Evolutionary conservation across 2,113 vertebrate species (phyloP).

Genomic region (Hylia prasina): DNA sequence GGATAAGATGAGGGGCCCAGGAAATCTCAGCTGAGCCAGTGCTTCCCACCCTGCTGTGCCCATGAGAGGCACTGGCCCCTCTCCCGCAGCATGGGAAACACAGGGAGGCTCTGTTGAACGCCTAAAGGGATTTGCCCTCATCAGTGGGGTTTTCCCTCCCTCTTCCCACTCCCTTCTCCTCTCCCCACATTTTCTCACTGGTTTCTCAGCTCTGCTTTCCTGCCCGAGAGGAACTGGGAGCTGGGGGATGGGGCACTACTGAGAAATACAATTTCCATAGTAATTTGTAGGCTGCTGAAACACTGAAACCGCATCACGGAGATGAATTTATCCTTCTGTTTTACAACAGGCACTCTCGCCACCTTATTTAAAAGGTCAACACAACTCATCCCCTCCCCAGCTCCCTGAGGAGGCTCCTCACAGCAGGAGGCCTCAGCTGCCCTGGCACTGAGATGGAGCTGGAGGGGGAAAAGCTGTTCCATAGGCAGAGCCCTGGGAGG

Average conservation of each 20-base stretch:
- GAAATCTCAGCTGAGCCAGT: background rate
- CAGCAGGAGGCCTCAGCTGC: rapidly evolving
- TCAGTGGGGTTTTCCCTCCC: background rate
- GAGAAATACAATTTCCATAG: constrained; percentile 33
- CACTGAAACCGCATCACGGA: background rate
- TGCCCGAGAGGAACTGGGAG: rapidly evolving
- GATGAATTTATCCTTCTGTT: background rate
- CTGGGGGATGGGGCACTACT: background rate
- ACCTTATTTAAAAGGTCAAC: background rate
- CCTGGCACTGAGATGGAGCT: background rate
- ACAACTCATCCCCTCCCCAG: background rate
- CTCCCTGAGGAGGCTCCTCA: background rate
- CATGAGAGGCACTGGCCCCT: too few species aligned
- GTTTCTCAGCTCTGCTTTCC: constrained; percentile 17
- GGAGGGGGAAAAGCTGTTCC: background rate
- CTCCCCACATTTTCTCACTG: background rate
- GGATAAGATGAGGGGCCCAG: background rate
- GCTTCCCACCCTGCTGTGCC: background rate
- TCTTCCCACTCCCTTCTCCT: background rate
- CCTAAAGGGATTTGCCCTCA: too few species aligned
- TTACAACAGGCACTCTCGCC: background rate
- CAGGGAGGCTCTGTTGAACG: rapidly evolving
- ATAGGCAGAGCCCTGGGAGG: background rate
- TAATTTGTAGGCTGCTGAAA: constrained; percentile 27
- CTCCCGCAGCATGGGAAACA: background rate